These are phyloP conservation scores for Spea hammondii DNA, from an alignment of 2,797 vertebrate genomes.

Conservation along the genomic window DNA sequence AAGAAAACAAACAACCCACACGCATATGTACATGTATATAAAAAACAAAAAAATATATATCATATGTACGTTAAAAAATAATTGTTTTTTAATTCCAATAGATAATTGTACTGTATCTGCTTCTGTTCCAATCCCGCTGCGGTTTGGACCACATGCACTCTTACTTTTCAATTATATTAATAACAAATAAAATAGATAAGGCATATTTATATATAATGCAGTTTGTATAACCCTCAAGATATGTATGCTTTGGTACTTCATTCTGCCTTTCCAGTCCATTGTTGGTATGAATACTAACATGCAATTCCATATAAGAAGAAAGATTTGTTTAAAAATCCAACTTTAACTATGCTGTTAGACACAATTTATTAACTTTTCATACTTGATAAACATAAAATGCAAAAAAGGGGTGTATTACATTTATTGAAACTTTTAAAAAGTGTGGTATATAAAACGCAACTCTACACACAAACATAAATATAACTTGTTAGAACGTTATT, in stretches of 20 bases:
- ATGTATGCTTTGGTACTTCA: slow-evolving; percentile 1
- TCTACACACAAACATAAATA: no score
- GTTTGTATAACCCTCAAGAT: slow-evolving; percentile 6
- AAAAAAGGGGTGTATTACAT: no score
- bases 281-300: neutral
- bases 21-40: neutral
- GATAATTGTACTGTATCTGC: neutral
- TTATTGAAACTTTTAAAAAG: no score
- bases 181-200: no score
- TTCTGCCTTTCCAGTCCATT: slow-evolving; percentile 18
- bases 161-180: neutral
- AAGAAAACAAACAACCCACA: neutral
- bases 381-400: no score
- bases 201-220: neutral
- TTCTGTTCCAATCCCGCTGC: neutral
- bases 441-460: no score
- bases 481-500: no score
- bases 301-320: neutral
- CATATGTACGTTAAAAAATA: no score
- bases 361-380: no score
- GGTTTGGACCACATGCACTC: neutral
- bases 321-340: neutral
- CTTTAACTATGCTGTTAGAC: no score
- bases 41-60: no score
- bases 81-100: neutral